Base-by-base conservation (phyloP, 2,113 vertebrate species). In the Spermophilus dauricus region DNA sequence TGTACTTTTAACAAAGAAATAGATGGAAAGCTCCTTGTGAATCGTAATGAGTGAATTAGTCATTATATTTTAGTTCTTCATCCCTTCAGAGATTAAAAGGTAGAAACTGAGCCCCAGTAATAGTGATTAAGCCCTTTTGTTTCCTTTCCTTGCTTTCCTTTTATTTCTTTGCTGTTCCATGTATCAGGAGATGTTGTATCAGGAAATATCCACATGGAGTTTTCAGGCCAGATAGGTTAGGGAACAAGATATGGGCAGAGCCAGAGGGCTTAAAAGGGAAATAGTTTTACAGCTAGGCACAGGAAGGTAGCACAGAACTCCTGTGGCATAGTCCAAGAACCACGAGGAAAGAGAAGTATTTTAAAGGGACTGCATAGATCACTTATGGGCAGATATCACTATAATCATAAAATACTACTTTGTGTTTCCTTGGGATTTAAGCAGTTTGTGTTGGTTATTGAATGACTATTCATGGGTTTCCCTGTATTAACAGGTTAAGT, bases 121-220 rank as follows among this genome's bases (percentile, higher is more conserved):
- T 90, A 76, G 67, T 84, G 42, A 78, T 42, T 16, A 65, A 72
- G 30, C 13, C 6, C 14, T 73, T 92, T 76, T 37, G 24, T 32
- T 93, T 76, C 73, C 82, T 87, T 97, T 82, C 24, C 17, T 94
- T 94, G 18, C n/a, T 78, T 92, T 92, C 61, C 63, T 86, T 80
- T 86, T 42, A 42, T 45, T 90, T 37, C 81, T 85, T 78, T 91
- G 28, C 10, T 56, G 2, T 56, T 77, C 17, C 32, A 1, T 86
- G 28, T 87, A 42, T 87, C n/a, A 56, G 24, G 61, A 20, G 69
- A 42, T 53, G 48, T 87, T 67, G 70, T 87, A 37, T 70, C 34
- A 89, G 89, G 48, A 78, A 26, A 26, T 18, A 82, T 30, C 24
- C 67, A 58, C 4, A 4, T 61, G 63, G 69, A 69, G 17, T 48